Percentiles rank a stretch among this genome's conserved stretches.
These are phyloP conservation scores for Nebria ingens DNA, from an alignment of 1,140 invertebrate genomes.

Conservation along the genomic window DNA sequence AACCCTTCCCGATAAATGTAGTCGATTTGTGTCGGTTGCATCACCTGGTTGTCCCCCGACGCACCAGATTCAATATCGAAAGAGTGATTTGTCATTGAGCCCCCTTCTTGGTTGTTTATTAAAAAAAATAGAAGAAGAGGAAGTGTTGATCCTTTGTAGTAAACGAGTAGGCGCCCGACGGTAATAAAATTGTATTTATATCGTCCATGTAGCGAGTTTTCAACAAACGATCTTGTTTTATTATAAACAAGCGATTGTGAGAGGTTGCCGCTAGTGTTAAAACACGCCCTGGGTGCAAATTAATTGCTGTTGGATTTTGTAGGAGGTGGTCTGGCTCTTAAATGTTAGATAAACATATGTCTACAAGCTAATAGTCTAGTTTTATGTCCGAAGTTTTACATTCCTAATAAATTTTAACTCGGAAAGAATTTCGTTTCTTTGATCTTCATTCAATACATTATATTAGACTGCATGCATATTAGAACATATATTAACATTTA, in stretches of 20 bases:
- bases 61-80: neutral
- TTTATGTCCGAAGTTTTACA: too few relatives aligned
- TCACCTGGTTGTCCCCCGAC: neutral
- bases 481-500: too few relatives aligned
- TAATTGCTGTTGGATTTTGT: neutral
- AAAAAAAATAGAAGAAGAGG: neutral
- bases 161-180: neutral
- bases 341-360: too few relatives aligned
- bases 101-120: neutral
- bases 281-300: neutral
- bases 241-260: neutral
- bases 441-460: too few relatives aligned
- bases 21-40: neutral
- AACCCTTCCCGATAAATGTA: neutral
- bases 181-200: slow-evolving; percentile 1
- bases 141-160: neutral
- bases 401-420: too few relatives aligned
- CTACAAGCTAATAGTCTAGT: too few relatives aligned
- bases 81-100: neutral
- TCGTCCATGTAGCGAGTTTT: neutral
- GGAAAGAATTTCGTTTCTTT: too few relatives aligned
- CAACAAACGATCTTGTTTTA: slow-evolving; percentile 3
- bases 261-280: neutral
- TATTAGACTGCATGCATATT: too few relatives aligned
- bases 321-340: neutral